Evolutionary conservation across 2,113 vertebrate genomes (phyloP).

Genomic region (Redunca redunca): DNA sequence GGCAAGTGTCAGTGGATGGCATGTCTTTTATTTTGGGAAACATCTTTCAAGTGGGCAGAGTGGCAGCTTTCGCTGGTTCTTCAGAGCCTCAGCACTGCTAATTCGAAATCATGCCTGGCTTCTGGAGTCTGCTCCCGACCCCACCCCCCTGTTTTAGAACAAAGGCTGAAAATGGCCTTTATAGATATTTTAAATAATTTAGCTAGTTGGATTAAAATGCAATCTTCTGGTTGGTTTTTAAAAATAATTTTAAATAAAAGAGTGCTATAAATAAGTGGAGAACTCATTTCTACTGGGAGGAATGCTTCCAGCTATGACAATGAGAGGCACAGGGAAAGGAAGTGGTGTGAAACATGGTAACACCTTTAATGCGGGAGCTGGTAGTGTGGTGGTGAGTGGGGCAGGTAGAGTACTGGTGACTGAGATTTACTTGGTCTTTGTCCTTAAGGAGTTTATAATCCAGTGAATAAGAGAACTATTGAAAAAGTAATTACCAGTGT

Average conservation of each 20-base stretch:
- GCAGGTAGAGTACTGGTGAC: neutral
- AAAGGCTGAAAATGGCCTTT: conserved; percentile 50
- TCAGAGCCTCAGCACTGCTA: neutral
- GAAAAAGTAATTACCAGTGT: neutral
- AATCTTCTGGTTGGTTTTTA: conserved; percentile 5
- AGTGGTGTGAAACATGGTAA: neutral
- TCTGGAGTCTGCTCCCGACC: neutral
- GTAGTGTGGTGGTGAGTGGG: neutral
- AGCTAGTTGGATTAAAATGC: conserved; percentile 36
- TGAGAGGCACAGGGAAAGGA: neutral
- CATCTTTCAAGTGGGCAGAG: conserved; percentile 58
- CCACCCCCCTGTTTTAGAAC: neutral
- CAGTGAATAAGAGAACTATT: neutral
- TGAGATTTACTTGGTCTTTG: neutral
- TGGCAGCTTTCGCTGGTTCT: conserved; percentile 30
- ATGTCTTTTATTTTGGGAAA: conserved; percentile 65
- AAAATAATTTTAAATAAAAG: conserved; percentile 47
- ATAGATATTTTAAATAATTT: conserved; percentile 48
- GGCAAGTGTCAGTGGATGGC: conserved; percentile 52
- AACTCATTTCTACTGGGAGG: neutral
- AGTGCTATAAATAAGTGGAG: conserved; percentile 27
- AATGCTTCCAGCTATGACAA: neutral
- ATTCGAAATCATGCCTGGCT: neutral
- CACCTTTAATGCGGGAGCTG: neutral
- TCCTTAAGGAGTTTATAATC: neutral